A percentile compares a stretch with the other conserved stretches of the same genome.
Evolutionary conservation across 1,140 invertebrate species (phyloP).

Genomic region (Thrips palmi): DNA sequence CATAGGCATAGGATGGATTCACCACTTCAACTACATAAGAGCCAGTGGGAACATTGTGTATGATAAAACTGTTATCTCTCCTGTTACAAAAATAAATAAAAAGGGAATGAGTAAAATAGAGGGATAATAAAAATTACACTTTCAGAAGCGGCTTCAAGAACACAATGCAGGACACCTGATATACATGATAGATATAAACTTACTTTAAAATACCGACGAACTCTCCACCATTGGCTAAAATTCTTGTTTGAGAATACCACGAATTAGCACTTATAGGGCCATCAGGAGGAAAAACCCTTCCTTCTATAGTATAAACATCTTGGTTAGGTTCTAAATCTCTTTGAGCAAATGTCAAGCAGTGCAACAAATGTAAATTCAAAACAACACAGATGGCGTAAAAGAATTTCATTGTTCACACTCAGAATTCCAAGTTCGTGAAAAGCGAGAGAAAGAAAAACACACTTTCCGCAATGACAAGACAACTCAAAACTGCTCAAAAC

Average conservation of each 20-base stretch:
- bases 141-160: not conserved
- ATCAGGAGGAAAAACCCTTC: conserved; percentile 58
- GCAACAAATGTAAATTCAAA: too few species aligned
- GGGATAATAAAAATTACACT: not conserved
- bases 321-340: too few species aligned
- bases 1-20: conserved; percentile 80
- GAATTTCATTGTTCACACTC: too few species aligned
- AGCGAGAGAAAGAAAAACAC: too few species aligned
- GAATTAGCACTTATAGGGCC: conserved; percentile 20
- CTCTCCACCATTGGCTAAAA: conserved; percentile 76
- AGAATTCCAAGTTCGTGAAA: too few species aligned
- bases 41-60: conserved; percentile 79
- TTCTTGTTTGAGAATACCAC: conserved; percentile 59
- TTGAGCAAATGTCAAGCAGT: too few species aligned
- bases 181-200: conserved; percentile 11
- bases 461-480: too few species aligned
- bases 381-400: too few species aligned
- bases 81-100: conserved; percentile 28
- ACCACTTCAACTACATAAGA: conserved; percentile 89
- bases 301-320: too few species aligned
- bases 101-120: conserved; percentile 1
- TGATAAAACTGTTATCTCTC: conserved; percentile 81
- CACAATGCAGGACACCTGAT: conserved; percentile 3
- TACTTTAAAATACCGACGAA: conserved; percentile 66
- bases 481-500: too few species aligned